These are phyloP conservation scores for Drosophila mercatorum DNA, from an alignment of 2,888 invertebrate genomes.

Conservation along the genomic window DNA sequence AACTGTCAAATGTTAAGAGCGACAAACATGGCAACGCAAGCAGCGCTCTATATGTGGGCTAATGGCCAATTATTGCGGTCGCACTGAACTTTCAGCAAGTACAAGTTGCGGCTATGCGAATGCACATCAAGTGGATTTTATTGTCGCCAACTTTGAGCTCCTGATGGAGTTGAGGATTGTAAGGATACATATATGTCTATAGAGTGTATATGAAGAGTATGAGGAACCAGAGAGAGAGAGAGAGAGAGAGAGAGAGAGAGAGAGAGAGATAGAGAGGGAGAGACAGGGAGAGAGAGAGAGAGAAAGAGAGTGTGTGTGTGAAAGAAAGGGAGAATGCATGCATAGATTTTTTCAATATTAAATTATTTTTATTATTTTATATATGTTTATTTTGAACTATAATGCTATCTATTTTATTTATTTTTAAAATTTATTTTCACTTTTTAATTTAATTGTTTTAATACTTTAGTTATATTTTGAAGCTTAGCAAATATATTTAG, in stretches of 20 bases:
- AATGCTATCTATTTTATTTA: no score
- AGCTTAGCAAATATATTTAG: no score
- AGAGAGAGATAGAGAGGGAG: neutral
- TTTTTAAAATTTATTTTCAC: no score
- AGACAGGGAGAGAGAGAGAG: neutral
- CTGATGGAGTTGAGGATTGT: neutral
- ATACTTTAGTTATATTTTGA: no score
- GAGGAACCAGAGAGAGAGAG: neutral
- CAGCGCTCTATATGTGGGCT: constrained; percentile 30
- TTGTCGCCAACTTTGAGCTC: constrained; percentile 3
- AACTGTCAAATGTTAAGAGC: neutral
- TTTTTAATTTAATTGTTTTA: no score
- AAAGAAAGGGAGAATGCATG: neutral
- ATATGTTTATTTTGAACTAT: no score
- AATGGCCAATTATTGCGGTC: constrained; percentile 42
- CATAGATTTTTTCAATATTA: no score
- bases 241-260: neutral
- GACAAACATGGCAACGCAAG: constrained; percentile 22
- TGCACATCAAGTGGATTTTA: constrained; percentile 11
- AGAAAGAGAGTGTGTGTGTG: neutral
- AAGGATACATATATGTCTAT: neutral
- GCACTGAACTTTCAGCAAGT: constrained; percentile 7
- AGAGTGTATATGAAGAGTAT: neutral
- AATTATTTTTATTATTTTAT: no score
- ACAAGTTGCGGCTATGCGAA: constrained; percentile 21